Evolutionary conservation across 2,888 invertebrate genomes (phyloP).

Genomic region (Melanargia galathea): DNA sequence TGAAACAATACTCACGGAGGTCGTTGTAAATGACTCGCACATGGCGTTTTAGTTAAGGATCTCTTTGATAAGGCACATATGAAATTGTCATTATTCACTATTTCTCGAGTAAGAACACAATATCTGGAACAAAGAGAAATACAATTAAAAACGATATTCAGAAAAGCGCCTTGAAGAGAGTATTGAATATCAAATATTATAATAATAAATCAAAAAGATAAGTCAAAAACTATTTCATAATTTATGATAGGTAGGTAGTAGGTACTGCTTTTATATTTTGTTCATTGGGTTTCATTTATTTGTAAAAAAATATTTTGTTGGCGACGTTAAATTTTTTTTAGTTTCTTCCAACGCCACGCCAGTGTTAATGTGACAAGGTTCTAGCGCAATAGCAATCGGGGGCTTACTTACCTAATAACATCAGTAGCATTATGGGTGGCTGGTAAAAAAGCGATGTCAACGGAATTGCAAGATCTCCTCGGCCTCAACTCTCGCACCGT

Average conservation of each 20-base stretch:
- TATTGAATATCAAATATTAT: background rate
- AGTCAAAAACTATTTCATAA: too few species aligned
- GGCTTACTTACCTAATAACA: slow-evolving; percentile 59
- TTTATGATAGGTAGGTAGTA: too few species aligned
- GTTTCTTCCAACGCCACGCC: too few species aligned
- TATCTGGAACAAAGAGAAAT: slow-evolving; percentile 56
- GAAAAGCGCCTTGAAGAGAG: background rate
- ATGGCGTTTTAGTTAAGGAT: slow-evolving; percentile 51
- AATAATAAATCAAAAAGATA: too few species aligned
- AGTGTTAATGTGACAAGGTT: too few species aligned
- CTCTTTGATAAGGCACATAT: slow-evolving; percentile 55
- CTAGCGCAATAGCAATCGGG: too few species aligned
- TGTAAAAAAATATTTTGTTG: too few species aligned
- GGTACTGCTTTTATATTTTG: too few species aligned
- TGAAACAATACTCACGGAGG: slow-evolving; percentile 56
- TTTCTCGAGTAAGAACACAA: slow-evolving; percentile 63
- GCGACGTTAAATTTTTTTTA: too few species aligned
- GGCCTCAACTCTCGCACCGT: slow-evolving; percentile 67
- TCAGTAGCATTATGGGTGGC: slow-evolving; percentile 68
- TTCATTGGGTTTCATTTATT: too few species aligned
- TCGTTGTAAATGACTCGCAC: slow-evolving; percentile 58
- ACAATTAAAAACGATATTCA: too few species aligned
- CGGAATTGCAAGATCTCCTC: slow-evolving; percentile 63
- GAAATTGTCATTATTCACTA: slow-evolving; percentile 49
- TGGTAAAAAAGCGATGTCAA: slow-evolving; percentile 71